phyloP scores from a whole-genome alignment of 1,140 invertebrate species.

The fruit fly (Drosophila melanogaster) region Release_6_plus_ISO1_MT NT_037436.4:15068001-15068500 shows the following conservation, averaged over 20 bases:
- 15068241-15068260: conserved; percentile 67
- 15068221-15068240: conserved; percentile 72
- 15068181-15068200: conserved; percentile 54
- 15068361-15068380: conserved; percentile 73
- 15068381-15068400: conserved; percentile 75
- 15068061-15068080: conserved; percentile 68
- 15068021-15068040: conserved; percentile 84
- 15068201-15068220: conserved; percentile 75
- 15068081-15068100: conserved; percentile 73
- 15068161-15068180: conserved; percentile 58
- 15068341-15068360: conserved; percentile 82
- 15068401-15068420: conserved; percentile 85
- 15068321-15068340: conserved; percentile 70
- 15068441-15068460: conserved; percentile 85
- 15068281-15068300: conserved; percentile 70
- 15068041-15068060: conserved; percentile 67
- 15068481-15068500: conserved; percentile 84
- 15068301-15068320: conserved; percentile 79
- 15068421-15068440: conserved; percentile 86
- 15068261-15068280: conserved; percentile 73
- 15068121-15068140: conserved; percentile 74
- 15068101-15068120: conserved; percentile 72
- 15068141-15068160: conserved; percentile 61
- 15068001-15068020: conserved; percentile 86
- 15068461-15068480: conserved; percentile 84